Percentiles rank a stretch among this genome's conserved stretches.
These are phyloP conservation scores for Telenomus remus DNA, from an alignment of 1,140 invertebrate genomes.

Conservation along the genomic window DNA sequence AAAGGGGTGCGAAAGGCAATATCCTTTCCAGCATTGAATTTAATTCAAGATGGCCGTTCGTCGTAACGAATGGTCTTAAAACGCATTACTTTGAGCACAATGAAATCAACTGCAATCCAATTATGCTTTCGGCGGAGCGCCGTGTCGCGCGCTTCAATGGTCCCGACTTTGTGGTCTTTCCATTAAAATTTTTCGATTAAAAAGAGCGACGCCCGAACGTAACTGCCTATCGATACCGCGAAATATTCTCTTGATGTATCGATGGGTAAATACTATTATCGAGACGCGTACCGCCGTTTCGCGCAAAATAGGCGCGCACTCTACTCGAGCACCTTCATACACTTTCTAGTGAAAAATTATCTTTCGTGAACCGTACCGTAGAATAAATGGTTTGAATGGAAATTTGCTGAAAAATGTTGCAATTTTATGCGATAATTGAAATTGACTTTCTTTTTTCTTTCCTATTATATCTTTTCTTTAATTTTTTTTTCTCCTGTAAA, in stretches of 20 bases:
- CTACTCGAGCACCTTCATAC: no score
- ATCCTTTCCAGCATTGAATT: constrained; percentile 37
- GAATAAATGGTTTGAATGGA: no score
- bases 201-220: constrained; percentile 8
- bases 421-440: no score
- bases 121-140: constrained; percentile 37
- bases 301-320: no score
- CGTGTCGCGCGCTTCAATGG: constrained; percentile 22
- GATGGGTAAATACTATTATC: constrained; percentile 18
- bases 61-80: constrained; percentile 51
- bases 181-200: constrained; percentile 49
- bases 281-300: no score
- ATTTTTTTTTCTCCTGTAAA: no score
- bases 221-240: constrained; percentile 12
- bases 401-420: no score
- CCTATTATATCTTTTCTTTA: no score
- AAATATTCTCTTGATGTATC: constrained; percentile 2
- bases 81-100: constrained; percentile 47
- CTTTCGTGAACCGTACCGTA: no score
- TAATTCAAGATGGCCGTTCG: constrained; percentile 51
- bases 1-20: constrained; percentile 42
- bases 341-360: no score
- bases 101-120: constrained; percentile 50
- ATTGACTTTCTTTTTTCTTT: no score
- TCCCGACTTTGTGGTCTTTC: constrained; percentile 40